phyloP scores from a whole-genome alignment of 2,888 invertebrate genomes.

The Epinotia bilunana region DNA sequence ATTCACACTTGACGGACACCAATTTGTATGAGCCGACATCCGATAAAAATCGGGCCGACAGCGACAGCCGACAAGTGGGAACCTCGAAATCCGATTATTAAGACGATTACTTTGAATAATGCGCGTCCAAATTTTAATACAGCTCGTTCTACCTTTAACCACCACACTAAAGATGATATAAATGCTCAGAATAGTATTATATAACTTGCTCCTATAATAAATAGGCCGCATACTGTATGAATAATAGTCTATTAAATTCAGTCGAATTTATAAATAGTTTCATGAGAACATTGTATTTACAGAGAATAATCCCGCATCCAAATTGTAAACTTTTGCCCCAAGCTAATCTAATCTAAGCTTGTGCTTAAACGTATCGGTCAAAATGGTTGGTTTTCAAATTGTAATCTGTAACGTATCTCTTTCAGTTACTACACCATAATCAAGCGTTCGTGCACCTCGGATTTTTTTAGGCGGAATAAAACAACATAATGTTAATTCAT shows the following conservation, averaged over 20 bases:
- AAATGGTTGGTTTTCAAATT: background rate
- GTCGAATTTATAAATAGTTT: background rate
- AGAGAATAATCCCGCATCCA: background rate
- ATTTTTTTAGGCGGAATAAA: conserved; percentile 65
- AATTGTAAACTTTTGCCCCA: background rate
- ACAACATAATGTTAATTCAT: conserved; percentile 65
- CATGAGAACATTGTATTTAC: background rate
- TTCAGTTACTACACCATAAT: background rate
- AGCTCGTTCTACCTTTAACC: background rate
- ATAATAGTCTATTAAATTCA: too few species aligned
- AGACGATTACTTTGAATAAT: too few species aligned
- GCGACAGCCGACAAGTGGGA: too few species aligned
- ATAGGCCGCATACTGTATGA: too few species aligned
- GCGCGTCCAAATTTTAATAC: too few species aligned
- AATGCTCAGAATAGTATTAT: background rate
- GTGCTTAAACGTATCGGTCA: background rate
- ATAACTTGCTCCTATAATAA: too few species aligned
- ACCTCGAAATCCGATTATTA: too few species aligned
- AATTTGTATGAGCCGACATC: too few species aligned
- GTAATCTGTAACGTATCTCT: background rate
- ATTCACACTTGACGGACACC: too few species aligned
- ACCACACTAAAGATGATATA: background rate
- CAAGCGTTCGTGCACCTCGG: conserved; percentile 10
- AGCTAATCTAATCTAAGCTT: background rate
- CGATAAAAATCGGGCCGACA: too few species aligned